Evolutionary conservation across 2,113 vertebrate species (phyloP).

Genomic region (Pontoporia blainvillei): DNA sequence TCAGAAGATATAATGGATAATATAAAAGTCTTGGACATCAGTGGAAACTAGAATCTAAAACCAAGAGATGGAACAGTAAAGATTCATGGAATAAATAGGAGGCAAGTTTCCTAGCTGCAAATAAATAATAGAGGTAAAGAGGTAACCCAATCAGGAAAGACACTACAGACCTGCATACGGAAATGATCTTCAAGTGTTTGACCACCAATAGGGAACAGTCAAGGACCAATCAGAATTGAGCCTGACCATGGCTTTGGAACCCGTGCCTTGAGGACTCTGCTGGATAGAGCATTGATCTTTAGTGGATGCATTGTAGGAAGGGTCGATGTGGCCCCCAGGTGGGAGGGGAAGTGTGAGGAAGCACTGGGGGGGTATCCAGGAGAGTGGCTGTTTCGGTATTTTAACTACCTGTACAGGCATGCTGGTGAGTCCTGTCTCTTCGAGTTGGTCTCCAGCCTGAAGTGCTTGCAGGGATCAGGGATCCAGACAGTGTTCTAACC

Average conservation of each 20-base stretch:
- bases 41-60: constrained; percentile 6
- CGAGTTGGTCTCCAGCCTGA: not conserved
- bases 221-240: not conserved
- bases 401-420: not conserved
- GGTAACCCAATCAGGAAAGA: not conserved
- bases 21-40: not conserved
- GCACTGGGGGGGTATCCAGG: not conserved
- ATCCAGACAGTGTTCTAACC: not conserved
- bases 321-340: not conserved
- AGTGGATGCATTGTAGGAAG: not conserved
- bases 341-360: not conserved
- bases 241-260: not conserved
- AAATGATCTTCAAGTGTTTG: not conserved
- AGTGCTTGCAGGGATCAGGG: not conserved
- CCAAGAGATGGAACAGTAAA: not conserved
- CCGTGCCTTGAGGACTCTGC: not conserved
- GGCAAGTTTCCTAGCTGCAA: not conserved
- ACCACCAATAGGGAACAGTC: not conserved
- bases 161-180: not conserved
- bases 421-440: not conserved
- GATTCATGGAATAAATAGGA: not conserved
- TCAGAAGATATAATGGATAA: not conserved
- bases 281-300: not conserved
- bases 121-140: not conserved
- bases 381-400: not conserved